A percentile compares a stretch with the other conserved stretches of the same genome.
phyloP scores from a whole-genome alignment of 2,113 vertebrate genomes.

The Oncorhynchus clarkii region DNA sequence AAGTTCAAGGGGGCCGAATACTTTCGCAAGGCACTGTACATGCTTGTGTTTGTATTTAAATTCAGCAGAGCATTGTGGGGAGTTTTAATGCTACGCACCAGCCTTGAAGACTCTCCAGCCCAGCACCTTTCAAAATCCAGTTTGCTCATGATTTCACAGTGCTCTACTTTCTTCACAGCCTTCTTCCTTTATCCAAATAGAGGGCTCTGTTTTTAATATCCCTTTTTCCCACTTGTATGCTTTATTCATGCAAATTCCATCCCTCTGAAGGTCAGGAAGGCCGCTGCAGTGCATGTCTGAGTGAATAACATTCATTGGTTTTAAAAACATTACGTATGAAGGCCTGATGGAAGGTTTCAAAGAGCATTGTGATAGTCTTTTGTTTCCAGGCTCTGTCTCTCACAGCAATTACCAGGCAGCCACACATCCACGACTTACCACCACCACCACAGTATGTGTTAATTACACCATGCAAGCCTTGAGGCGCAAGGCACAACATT shows the following conservation, averaged over 20 bases:
- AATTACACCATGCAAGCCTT: conserved; percentile 35
- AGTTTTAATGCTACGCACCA: conserved; percentile 16
- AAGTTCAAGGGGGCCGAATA: too few species aligned
- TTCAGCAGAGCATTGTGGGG: conserved; percentile 1
- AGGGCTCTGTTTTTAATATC: conserved; percentile 23
- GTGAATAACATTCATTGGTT: too few species aligned
- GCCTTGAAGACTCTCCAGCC: conserved; percentile 31
- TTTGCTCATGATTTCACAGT: conserved; percentile 24
- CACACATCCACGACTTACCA: not conserved
- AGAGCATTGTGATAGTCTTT: not conserved
- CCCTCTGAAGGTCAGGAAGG: not conserved
- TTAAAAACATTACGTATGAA: not conserved
- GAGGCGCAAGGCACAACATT: conserved; percentile 18
- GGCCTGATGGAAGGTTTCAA: not conserved
- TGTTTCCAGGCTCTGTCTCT: not conserved
- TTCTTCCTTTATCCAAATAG: conserved; percentile 29
- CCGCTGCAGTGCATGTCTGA: too few species aligned
- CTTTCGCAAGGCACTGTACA: too few species aligned
- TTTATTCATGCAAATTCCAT: too few species aligned
- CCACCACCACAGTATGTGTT: conserved; percentile 14
- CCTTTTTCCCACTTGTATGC: not conserved
- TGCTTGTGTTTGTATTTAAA: not conserved
- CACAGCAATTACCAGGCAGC: conserved; percentile 19
- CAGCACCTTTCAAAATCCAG: conserved; percentile 30
- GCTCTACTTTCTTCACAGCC: conserved; percentile 11